These are phyloP conservation scores for Pimephales promelas DNA, from an alignment of 2,113 vertebrate genomes.

Conservation along the genomic window DNA sequence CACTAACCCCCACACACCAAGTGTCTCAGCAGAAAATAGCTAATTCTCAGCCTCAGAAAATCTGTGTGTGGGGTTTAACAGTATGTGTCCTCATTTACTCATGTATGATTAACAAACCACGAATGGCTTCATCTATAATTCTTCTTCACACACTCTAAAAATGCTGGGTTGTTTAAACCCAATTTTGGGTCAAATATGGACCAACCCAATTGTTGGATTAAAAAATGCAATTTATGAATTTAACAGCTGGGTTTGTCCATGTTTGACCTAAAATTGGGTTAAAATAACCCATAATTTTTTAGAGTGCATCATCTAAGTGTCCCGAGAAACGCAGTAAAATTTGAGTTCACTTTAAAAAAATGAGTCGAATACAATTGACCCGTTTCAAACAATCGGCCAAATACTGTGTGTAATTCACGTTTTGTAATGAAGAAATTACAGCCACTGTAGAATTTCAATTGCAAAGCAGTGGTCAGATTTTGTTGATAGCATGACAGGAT, in stretches of 20 bases:
- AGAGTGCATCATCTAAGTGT: neutral
- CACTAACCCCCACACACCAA: neutral
- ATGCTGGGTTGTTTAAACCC: too few species aligned
- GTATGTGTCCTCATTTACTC: conserved; percentile 7
- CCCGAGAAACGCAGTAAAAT: neutral
- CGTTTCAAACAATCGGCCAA: neutral
- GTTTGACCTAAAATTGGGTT: too few species aligned
- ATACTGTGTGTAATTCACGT: neutral
- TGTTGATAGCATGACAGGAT: too few species aligned
- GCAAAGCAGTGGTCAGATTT: too few species aligned
- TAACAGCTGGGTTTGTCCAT: too few species aligned
- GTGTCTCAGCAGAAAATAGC: neutral
- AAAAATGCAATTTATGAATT: too few species aligned
- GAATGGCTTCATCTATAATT: neutral
- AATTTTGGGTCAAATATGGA: too few species aligned
- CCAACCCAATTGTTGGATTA: too few species aligned
- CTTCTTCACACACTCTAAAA: too few species aligned
- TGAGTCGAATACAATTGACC: neutral
- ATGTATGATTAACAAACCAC: conserved; percentile 20
- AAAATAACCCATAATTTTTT: too few species aligned
- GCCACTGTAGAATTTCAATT: too few species aligned
- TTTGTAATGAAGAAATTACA: too few species aligned
- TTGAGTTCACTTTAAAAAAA: neutral
- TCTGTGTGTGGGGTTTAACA: conserved; percentile 2
- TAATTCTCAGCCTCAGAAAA: neutral